These are phyloP conservation scores for Bactericera cockerelli DNA, from an alignment of 1,140 invertebrate genomes.

Conservation along the genomic window DNA sequence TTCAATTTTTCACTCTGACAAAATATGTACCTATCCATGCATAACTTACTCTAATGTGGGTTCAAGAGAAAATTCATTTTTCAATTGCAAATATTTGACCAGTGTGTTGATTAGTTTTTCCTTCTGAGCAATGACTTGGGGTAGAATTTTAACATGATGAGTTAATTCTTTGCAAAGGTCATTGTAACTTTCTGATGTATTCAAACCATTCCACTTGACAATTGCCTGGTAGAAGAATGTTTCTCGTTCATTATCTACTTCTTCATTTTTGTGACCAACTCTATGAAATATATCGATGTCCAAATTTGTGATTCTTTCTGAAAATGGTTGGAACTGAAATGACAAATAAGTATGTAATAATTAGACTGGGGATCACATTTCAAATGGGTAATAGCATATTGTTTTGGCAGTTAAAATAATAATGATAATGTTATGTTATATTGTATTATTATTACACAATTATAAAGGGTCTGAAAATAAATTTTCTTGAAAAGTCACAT, in stretches of 20 bases:
- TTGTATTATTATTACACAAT: too few species aligned
- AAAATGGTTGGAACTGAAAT: slow-evolving; percentile 72
- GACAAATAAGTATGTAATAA: slow-evolving; percentile 23
- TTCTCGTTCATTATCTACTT: slow-evolving; percentile 44
- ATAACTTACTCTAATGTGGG: slow-evolving; percentile 69
- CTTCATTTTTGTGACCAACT: slow-evolving; percentile 51
- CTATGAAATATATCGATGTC: slow-evolving; percentile 65
- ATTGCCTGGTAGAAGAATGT: slow-evolving; percentile 65
- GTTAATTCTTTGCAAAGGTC: slow-evolving; percentile 52
- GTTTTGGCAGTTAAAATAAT: too few species aligned
- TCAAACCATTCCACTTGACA: slow-evolving; percentile 74
- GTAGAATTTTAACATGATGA: slow-evolving; percentile 50
- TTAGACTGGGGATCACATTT: slow-evolving; percentile 15
- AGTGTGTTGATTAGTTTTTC: slow-evolving; percentile 54
- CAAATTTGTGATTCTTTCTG: slow-evolving; percentile 63
- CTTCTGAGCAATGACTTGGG: slow-evolving; percentile 62
- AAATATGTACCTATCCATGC: too few species aligned
- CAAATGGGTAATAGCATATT: too few species aligned
- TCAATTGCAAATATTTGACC: slow-evolving; percentile 49
- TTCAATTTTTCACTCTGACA: too few species aligned
- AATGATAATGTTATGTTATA: too few species aligned
- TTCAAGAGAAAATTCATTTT: slow-evolving; percentile 54
- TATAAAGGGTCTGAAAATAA: too few species aligned
- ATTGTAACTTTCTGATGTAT: slow-evolving; percentile 65
- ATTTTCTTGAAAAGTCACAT: too few species aligned